Evolutionary conservation across 2,113 vertebrate species (phyloP).

Genomic region (Calonectris borealis): DNA sequence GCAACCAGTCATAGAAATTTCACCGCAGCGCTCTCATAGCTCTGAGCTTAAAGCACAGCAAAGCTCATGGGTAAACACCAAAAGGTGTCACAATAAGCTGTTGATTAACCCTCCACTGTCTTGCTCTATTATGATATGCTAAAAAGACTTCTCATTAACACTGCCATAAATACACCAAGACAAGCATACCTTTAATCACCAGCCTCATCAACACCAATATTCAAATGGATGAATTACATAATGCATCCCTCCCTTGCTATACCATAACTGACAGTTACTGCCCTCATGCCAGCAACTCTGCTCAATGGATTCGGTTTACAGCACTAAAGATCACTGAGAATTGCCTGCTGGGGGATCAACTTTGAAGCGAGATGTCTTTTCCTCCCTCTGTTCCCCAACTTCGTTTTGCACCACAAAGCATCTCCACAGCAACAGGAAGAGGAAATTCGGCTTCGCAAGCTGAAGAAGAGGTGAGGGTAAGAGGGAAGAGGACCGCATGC

Average conservation of each 20-base stretch:
- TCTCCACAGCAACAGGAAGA: not conserved
- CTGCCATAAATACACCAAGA: not conserved
- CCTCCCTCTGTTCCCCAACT: not conserved
- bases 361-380: not conserved
- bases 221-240: not conserved
- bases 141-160: not conserved
- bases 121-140: fast-evolving
- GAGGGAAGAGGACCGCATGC: not conserved
- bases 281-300: fast-evolving
- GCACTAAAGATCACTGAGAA: not conserved
- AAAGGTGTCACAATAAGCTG: not conserved
- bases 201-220: not conserved
- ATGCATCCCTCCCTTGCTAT: fast-evolving
- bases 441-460: not conserved
- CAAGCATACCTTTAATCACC: not conserved
- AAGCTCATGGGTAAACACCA: not conserved
- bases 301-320: fast-evolving
- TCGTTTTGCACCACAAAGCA: not conserved
- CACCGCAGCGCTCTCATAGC: fast-evolving
- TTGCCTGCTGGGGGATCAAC: fast-evolving
- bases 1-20: not conserved
- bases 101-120: not conserved
- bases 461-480: not conserved
- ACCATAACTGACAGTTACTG: not conserved
- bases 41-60: not conserved